Conservation (phyloP, 2,797 vertebrate genomes). For the Sitta carolinensis region DNA sequence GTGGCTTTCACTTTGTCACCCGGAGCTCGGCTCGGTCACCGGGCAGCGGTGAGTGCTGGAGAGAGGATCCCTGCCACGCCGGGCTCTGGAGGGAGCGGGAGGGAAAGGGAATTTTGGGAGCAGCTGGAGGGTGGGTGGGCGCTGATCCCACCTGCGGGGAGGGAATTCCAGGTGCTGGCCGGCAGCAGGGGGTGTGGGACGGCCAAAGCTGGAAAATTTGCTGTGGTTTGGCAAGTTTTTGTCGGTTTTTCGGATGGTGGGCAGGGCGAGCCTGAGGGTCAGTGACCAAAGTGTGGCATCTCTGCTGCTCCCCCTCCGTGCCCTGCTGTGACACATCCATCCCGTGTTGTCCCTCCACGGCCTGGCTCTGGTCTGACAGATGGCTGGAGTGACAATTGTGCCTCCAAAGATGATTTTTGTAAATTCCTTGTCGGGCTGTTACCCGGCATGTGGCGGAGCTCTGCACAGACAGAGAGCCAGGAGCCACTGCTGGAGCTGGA, state of each 20-base stretch:
- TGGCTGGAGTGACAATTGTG: background rate
- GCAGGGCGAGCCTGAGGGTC: background rate
- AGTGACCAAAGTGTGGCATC: accelerated
- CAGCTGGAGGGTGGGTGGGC: background rate
- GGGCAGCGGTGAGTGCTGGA: accelerated
- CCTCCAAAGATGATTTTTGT: background rate
- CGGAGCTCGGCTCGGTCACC: accelerated
- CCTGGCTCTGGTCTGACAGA: background rate
- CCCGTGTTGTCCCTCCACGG: accelerated
- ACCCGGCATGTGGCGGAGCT: background rate
- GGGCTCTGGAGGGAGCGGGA: background rate
- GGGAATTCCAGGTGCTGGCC: accelerated
- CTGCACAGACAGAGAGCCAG: background rate
- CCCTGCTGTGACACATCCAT: accelerated
- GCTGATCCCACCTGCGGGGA: background rate
- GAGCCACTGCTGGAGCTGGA: background rate
- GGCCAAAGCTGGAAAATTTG: accelerated
- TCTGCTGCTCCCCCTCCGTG: accelerated
- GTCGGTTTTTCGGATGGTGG: accelerated
- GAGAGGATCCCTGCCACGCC: accelerated
- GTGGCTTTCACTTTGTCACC: background rate
- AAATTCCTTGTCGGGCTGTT: background rate
- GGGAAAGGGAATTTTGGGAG: background rate
- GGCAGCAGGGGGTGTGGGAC: background rate
- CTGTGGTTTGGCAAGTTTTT: accelerated